Base-by-base conservation (phyloP, 1,140 invertebrate species). In the Cylas formicarius region DNA sequence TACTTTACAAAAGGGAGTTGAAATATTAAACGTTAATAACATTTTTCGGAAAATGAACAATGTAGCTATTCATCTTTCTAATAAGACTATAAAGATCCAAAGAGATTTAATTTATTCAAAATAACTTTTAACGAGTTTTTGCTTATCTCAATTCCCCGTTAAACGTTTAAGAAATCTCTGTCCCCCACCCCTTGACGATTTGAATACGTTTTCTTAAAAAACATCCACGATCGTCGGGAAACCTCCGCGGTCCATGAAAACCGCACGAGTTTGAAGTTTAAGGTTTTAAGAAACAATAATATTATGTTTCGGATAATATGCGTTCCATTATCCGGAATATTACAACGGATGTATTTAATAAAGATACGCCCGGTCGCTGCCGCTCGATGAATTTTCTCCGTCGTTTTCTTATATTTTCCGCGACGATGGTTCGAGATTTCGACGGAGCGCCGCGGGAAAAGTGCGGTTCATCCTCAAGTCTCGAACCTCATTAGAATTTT, bases 261-360 rank as follows among this genome's bases (percentile, higher is more conserved):
- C n/a, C n/a, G n/a, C 14, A 31, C 31, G 18, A 14, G 18, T 14
- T 23, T 36, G 35, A 39, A 56, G 53, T 60, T 61, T 58, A 61
- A 57, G 60, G 60, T 58, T 62, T 60, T 62, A 58, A 60, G 58
- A 58, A 62, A 62, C 54, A 55, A 62, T 62, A 62, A 62, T 62
- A 62, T 62, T 62, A 56, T 62, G 60, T 56, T 62, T 60, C 50
- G 60, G 57, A 59, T 62, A 60, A 62, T 61, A 58, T 62, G 52
- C 56, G 55, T 48, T 55, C 49, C 52, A 61, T 60, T 58, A 61
- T 61, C 54, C 44, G 46, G 44, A n/a, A 43, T 50, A 59, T 57
- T 56, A 57, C 48, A 56, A 35, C 36, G 41, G 26, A 32, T 36
- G 44, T 51, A 49, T 54, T 54, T 54, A 51, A 47, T 34, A 39